Evolutionary conservation across 2,797 vertebrate genomes (phyloP), one percentile per base, ranked within the genome.

Genomic region (Parambassis ranga): DNA sequence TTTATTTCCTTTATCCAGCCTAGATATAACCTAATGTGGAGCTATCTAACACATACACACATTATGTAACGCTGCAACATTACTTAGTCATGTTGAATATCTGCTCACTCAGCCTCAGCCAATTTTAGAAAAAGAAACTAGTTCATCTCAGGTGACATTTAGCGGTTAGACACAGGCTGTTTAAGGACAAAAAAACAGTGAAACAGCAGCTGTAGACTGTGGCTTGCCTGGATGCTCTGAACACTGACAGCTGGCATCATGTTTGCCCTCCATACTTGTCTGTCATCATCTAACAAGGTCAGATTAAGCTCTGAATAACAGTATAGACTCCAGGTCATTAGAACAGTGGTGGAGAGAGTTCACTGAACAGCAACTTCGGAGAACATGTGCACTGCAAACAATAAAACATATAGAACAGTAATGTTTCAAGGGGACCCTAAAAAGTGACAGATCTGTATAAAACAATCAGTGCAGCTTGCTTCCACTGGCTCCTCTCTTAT

Each of bases 21-120:
- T n/a, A n/a, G 32, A 79, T 57, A 74, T 53, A 28, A 32, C 78
- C 69, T 65, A 72, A 77, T 78, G 79, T 78, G 76, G 74, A 55
- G 42, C 39, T 26, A 16, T 56, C 43, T 3, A 24, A 53, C 47
- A 52, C 11, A 36, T 33, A 24, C 55, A 28, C 63, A 31, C 33
- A 24, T 80, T 73, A 79, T 66, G 48, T 65, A 82, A 85, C 61
- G 16, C 46, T 26, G 49, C 39, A 35, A 50, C 65, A 57, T 68
- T 61, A 63, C 74, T 81, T 66, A 78, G 65, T 75, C 63, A 69
- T 46, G 57, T 62, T 57, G 70, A 75, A 75, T 44, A 51, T 62
- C 67, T 28, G 26, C 62, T 47, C 30, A 2, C 16, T 27, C 48
- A 23, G 15, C 23, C 27, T 6, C 39, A 10, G n/a, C 55, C 56